Base-by-base conservation (phyloP, 2,797 vertebrate species). In the Decapterus maruadsi region DNA sequence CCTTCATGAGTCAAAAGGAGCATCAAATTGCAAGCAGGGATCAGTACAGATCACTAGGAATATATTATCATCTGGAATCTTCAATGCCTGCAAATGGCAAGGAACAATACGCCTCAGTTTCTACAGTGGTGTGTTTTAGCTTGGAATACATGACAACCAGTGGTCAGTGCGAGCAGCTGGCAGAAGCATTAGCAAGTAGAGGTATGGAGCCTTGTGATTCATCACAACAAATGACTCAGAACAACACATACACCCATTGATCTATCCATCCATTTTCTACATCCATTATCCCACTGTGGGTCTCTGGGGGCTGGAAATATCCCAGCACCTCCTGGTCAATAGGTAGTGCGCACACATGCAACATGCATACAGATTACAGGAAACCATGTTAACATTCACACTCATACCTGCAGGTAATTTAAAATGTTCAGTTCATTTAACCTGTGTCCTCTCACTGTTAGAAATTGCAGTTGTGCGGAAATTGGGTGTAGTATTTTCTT, bases 161-260 rank as follows among this genome's bases (percentile, higher is more conserved):
- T 56, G 55, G 42, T 19, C 40, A 64, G 14, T 51, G 26, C 57
- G 45, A 68, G 56, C 38, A 50, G 31, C 26, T 43, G 26, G 8
- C 17, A 40, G 61, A 19, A 50, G 45, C 43, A 53, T 75, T 40
- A 45, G 43, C 50, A 58, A 40, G 31, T 36, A 60, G 22, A 68
- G 31, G 16, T n/a, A 56, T 31, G 31, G 60, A 53, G 51, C 36
- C 40, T 13, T 6, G 43, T 17, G 45, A 63, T 51, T 68, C 19
- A 68, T 36, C 54, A 60, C 54, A 74, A 54, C 19, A 46, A 59
- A 59, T 77, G 34, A 74, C 19, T 58, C 57, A 42, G 58, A 65
- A 26, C 62, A 36, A 22, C 34, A 36, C 34, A 36, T 36, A 26
- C 34, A 59, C 3, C 14, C 50, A 34, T 68, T 56, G 54, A 56